Base-by-base conservation (phyloP, 2,888 invertebrate genomes). In the Amiota minor region DNA sequence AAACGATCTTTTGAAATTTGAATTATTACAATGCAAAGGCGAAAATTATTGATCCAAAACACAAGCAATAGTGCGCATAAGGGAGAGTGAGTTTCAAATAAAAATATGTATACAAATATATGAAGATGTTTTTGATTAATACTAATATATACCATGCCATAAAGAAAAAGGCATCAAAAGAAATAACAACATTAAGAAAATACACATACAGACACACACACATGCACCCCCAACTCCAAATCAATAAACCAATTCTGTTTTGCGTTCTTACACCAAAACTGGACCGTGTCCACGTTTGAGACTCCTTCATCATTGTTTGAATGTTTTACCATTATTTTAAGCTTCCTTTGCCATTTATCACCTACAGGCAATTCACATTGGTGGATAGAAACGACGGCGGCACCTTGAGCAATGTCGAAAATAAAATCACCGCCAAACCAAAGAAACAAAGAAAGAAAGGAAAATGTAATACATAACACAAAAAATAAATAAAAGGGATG, bases 291-390 rank as follows among this genome's bases (percentile, higher is more conserved):
- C 35, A 35, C 6, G 35, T 35, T 35, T 35, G 35, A 35, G 35
- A 35, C 35, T 35, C 35, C 35, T 35, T 6, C 35, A 35, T 18
- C 59, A 14, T 20, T 53, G n/a, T 20, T 20, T 20, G 78, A 80
- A 83, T 85, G 81, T 79, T 83, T 78, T 81, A 78, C 79, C 80
- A 83, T 83, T 85, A 85, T 82, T 85, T 83, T 75, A 75, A 73
- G 84, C 81, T 82, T 79, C 71, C 78, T 78, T 77, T 69, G 77
- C 85, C 81, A 83, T 83, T 85, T 85, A 85, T 83, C 85, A 83
- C 82, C 85, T 76, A 80, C 84, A 78, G 82, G 76, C 76, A 49
- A 59, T 56, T 53, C 55, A 53, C 46, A 69, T 49, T 46, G 18
- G 45, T 18, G 35, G 45, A 20, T 6, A 64, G 12, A 62, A 23